Evolutionary conservation across 2,113 vertebrate species (phyloP).

Genomic region (Electrona antarctica): DNA sequence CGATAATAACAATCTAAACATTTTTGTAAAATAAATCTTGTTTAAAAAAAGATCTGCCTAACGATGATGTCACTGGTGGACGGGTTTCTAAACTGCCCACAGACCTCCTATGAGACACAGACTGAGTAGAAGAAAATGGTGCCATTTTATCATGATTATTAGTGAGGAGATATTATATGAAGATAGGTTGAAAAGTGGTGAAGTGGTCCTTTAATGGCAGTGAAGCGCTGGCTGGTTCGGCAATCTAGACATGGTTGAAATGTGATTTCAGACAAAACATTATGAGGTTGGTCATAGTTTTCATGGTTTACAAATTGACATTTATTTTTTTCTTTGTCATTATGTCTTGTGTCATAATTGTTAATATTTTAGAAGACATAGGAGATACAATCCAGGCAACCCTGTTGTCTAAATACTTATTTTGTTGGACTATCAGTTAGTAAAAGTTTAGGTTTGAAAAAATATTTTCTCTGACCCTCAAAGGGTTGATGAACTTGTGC

Average conservation of each 20-base stretch:
- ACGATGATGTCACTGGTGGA: too few relatives aligned
- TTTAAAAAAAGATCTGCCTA: too few relatives aligned
- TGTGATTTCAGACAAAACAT: background rate
- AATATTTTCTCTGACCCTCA: slow-evolving; percentile 45
- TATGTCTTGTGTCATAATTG: slow-evolving; percentile 33
- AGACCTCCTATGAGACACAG: too few relatives aligned
- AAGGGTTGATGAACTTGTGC: slow-evolving; percentile 44
- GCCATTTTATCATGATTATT: too few relatives aligned
- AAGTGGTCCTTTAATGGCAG: too few relatives aligned
- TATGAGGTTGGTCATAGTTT: slow-evolving; percentile 14
- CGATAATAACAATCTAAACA: too few relatives aligned
- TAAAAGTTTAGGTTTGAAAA: slow-evolving; percentile 50
- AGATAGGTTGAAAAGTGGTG: too few relatives aligned
- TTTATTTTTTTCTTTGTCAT: slow-evolving; percentile 23
- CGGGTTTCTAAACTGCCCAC: too few relatives aligned
- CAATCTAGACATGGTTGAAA: background rate
- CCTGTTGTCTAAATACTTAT: slow-evolving; percentile 25
- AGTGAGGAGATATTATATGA: too few relatives aligned
- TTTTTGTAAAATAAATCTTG: too few relatives aligned
- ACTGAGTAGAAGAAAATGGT: too few relatives aligned
- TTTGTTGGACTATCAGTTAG: slow-evolving; percentile 49
- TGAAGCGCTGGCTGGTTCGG: slow-evolving; percentile 24
- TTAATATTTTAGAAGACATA: slow-evolving; percentile 26
- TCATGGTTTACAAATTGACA: slow-evolving; percentile 45
- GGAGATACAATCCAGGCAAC: slow-evolving; percentile 2